Evolutionary conservation across 2,113 vertebrate genomes (phyloP), one percentile per base, ranked within the genome.

Genomic region (Petroica traversi): DNA sequence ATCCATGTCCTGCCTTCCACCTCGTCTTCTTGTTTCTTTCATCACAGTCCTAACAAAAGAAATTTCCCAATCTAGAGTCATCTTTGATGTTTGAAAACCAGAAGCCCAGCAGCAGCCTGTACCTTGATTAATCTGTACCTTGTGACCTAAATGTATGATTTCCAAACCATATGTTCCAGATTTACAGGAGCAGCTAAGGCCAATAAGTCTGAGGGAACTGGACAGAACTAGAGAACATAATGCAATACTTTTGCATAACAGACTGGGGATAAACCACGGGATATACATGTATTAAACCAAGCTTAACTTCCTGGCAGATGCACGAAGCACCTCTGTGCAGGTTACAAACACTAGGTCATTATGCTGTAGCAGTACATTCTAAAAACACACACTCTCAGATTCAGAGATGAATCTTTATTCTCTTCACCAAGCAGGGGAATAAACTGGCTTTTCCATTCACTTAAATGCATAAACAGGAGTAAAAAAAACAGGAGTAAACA

Each of bases 101-200:
- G 66, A 89, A 93, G 51, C 2, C 0, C 45, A 66, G 25, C 67
- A 93, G 58, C 55, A 88, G 59, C 54, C 78, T 4, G 2, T 63
- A 93, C 88, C 81, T 95, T 69, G 54, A 66, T 61, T 94, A 93
- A 94, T 62, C 82, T 57, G 78, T 45, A 96, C 74, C 63, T 90
- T 66, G 82, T 92, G 94, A 90, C 55, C 38, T 67, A 90, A 82
- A 86, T 25, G 43, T 80, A 68, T 2, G 2, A 58, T 80, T 94
- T 95, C 72, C 72, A 93, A 90, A 90, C 95, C 92, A 71, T 93
- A 92, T 73, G 75, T 69, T 95, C 59, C 88, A 90, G 82, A 94
- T 93, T 95, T 96, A 80, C 55, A 83, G 64, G 59, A 88, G 79
- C 64, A 85, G 46, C 49, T 91, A 85, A 92, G 63, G 85, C 63